Conservation (phyloP, 2,888 invertebrate species). For the Heliconius sara region DNA sequence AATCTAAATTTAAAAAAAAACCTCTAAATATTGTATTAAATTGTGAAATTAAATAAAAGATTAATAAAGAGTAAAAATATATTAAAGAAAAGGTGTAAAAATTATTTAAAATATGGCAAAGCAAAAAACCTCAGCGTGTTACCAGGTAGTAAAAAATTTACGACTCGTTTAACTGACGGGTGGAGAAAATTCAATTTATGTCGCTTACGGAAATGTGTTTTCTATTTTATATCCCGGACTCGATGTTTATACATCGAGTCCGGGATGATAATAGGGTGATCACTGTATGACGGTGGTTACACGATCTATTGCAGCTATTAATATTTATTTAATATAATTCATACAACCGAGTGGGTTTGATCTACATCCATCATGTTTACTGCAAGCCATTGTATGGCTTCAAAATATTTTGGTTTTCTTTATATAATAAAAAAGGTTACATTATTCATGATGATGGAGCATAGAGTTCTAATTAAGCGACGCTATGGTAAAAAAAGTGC, state of each 20-base stretch:
- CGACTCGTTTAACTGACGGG: slow-evolving; percentile 43
- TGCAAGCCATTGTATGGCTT: too few species aligned
- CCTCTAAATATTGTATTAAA: background rate
- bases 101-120: background rate
- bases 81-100: too few species aligned
- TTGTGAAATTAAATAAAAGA: background rate
- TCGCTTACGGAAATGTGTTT: slow-evolving; percentile 44
- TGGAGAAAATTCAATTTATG: slow-evolving; percentile 46
- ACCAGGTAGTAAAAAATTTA: slow-evolving; percentile 46
- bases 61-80: background rate
- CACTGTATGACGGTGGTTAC: background rate
- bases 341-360: too few species aligned
- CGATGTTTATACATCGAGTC: slow-evolving; percentile 10
- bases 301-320: background rate
- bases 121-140: slow-evolving; percentile 33
- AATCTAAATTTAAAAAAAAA: background rate
- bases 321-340: background rate
- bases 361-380: too few species aligned
- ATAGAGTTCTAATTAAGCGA: too few species aligned
- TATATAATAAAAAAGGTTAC: too few species aligned
- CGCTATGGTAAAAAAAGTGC: too few species aligned
- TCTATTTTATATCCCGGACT: slow-evolving; percentile 33
- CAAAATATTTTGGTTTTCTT: too few species aligned
- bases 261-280: background rate
- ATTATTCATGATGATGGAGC: too few species aligned